Evolutionary conservation across 92 coral and sea anemone species (phyloP), one percentile per base, ranked within the genome.

Genomic region (Porites lobata): DNA sequence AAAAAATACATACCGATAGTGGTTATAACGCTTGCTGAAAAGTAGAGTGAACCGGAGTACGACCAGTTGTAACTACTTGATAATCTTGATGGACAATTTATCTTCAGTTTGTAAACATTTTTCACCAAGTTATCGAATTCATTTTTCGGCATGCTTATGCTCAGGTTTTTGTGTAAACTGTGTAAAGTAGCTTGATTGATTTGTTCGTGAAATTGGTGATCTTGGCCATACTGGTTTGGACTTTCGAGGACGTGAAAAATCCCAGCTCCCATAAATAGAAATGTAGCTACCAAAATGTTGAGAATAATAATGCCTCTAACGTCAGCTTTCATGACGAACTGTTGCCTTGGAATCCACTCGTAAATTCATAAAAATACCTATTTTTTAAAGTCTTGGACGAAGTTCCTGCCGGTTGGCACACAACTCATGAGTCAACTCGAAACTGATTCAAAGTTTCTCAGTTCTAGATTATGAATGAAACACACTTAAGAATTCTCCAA

Each of bases 21-120:
- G 38, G 94, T 81, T 19, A 91, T 61, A 58, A 87, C 94, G 57
- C 91, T 85, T 8, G 91, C 91, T 54, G 80, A 88, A 26, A 91
- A 87, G 43, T 87, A 91, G 3, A 91, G 88, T 21, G 94, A 68
- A 9, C 77, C 86, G 51, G 83, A 91, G 51, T 59, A 91, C 12
- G 94, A 81, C 88, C 91, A 87, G 12, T 83, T 50, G 63, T 68
- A 76, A 17, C 69, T 51, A 50, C 78, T 54, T 4, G 82, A 26
- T 12, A 81, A 18, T 21, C 83, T 69, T 8, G 14, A 38, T 17
- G 24, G 26, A 72, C 64, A 78, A 11, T 74, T 62, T 56, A 70
- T 32, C 32, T 75, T 9, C 18, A 38, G 50, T 62, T 69, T 68
- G 24, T 50, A 75, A 74, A 87, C 32, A 29, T 67, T 75, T 56